These are phyloP conservation scores for Loris lydekkerianus DNA, from an alignment of 2,797 vertebrate genomes.

Conservation along the genomic window DNA sequence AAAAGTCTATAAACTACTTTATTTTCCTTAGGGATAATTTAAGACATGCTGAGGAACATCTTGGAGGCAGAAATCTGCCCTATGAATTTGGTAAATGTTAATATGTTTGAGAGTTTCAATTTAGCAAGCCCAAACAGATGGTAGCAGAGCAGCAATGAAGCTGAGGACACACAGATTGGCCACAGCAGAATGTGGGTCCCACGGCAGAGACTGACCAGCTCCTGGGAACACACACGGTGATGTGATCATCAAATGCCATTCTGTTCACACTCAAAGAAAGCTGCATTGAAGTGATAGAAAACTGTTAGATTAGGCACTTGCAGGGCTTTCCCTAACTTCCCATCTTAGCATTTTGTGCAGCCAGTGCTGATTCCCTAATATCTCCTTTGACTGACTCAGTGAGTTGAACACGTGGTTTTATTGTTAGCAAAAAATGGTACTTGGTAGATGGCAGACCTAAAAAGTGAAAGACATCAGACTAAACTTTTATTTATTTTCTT, in stretches of 20 bases:
- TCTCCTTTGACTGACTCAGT: neutral
- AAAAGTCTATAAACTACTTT: neutral
- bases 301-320: neutral
- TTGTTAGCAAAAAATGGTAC: neutral
- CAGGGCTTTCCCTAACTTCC: neutral
- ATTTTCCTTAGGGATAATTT: neutral
- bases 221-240: fast-evolving
- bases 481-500: slow-evolving; percentile 43
- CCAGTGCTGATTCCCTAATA: neutral
- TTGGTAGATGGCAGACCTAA: neutral
- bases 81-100: neutral
- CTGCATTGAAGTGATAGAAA: neutral
- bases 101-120: neutral
- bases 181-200: neutral
- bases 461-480: neutral
- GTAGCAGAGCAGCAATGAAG: neutral
- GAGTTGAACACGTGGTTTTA: neutral
- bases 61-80: neutral
- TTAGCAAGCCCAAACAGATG: neutral
- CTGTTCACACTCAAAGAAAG: neutral
- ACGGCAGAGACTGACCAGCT: neutral
- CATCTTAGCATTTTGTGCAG: neutral
- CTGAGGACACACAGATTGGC: neutral
- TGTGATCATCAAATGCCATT: neutral
- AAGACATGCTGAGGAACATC: neutral